Conservation (phyloP, 2,113 vertebrate genomes). For the Numenius arquata region DNA sequence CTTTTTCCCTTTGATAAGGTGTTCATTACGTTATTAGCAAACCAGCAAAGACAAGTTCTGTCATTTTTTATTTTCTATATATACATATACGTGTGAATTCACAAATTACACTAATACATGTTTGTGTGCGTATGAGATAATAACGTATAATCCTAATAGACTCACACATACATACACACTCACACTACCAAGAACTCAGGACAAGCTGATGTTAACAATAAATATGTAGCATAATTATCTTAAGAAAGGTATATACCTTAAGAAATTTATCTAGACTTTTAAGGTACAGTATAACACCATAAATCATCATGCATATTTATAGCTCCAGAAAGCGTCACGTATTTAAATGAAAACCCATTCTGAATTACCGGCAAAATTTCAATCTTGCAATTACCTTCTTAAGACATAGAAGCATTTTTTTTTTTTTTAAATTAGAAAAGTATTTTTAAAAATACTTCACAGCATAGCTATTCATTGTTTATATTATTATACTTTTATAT, state of each 20-base stretch:
- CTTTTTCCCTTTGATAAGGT: background rate
- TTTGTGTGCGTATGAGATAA: background rate
- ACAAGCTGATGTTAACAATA: background rate
- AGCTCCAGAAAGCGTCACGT: background rate
- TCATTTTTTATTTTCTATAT: background rate
- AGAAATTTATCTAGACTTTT: background rate
- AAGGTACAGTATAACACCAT: background rate
- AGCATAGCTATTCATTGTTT: background rate
- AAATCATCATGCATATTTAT: background rate
- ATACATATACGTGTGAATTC: background rate
- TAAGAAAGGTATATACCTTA: background rate
- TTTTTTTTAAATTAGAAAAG: background rate
- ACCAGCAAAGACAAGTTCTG: background rate
- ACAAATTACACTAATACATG: background rate
- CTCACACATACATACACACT: background rate
- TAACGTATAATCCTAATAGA: rapidly evolving
- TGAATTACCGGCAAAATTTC: background rate
- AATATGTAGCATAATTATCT: background rate
- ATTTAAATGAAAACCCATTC: background rate
- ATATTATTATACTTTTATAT: background rate
- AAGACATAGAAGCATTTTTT: background rate
- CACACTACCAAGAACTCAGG: background rate
- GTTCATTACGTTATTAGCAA: background rate
- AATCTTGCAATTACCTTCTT: background rate
- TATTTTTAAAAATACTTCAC: background rate